phyloP scores from a whole-genome alignment of 1,140 invertebrate species.

The Bombyx mori region ASM3026992v2 NC_085118.1:15371001-15371500 shows the following conservation, averaged over 20 bases:
- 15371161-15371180: background rate
- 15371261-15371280: too few species aligned
- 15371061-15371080: conserved; percentile 40
- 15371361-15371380: conserved; percentile 51
- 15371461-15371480: conserved; percentile 62
- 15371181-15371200: too few species aligned
- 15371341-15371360: conserved; percentile 2
- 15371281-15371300: too few species aligned
- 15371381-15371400: conserved; percentile 52
- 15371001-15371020: conserved; percentile 32
- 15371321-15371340: background rate
- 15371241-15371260: too few species aligned
- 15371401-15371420: conserved; percentile 51
- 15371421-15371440: conserved; percentile 64
- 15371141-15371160: conserved; percentile 61
- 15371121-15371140: conserved; percentile 42
- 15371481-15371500: conserved; percentile 47
- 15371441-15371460: conserved; percentile 33
- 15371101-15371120: conserved; percentile 43
- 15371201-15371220: too few species aligned
- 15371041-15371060: conserved; percentile 50
- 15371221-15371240: too few species aligned
- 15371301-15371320: too few species aligned
- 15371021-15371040: conserved; percentile 43
- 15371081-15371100: conserved; percentile 46